Conservation (phyloP, 2,888 invertebrate genomes). For the Apamea crenata region DNA sequence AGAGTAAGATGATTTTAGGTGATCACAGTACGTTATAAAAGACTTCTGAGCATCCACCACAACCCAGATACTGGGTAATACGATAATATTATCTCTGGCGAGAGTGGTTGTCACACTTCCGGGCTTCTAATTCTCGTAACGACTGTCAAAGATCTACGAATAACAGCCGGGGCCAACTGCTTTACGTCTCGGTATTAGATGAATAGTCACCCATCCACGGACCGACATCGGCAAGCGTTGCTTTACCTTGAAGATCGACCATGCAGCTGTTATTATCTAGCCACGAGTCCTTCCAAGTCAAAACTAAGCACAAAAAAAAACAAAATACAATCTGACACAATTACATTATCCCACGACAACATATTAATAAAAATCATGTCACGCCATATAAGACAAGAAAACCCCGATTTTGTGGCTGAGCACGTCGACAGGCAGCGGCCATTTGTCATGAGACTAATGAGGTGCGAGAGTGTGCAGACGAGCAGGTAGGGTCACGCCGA, state of each 20-base stretch:
- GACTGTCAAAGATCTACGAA: background rate
- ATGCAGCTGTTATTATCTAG: background rate
- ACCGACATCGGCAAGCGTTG: background rate
- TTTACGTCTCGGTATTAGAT: background rate
- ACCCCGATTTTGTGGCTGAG: slow-evolving; percentile 49
- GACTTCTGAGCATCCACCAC: background rate
- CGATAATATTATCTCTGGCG: background rate
- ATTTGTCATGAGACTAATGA: slow-evolving; percentile 64
- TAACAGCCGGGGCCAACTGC: background rate
- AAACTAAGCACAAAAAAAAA: background rate
- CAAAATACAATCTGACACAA: background rate
- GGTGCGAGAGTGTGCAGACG: slow-evolving; percentile 47
- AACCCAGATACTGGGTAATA: background rate
- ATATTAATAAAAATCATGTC: slow-evolving; percentile 55
- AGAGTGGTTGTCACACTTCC: background rate
- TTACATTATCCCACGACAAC: slow-evolving; percentile 24
- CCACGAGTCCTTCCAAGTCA: background rate
- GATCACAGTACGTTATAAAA: background rate
- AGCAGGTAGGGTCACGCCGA: slow-evolving; percentile 22
- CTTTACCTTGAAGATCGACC: background rate
- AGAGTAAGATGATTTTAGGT: background rate
- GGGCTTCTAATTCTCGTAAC: background rate
- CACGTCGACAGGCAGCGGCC: slow-evolving; percentile 19
- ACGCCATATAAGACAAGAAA: slow-evolving; percentile 33
- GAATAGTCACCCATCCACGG: background rate